A percentile compares a stretch with the other conserved stretches of the same genome.
Conservation (phyloP, 2,888 invertebrate species). For the Blastobasis lacticolella region DNA sequence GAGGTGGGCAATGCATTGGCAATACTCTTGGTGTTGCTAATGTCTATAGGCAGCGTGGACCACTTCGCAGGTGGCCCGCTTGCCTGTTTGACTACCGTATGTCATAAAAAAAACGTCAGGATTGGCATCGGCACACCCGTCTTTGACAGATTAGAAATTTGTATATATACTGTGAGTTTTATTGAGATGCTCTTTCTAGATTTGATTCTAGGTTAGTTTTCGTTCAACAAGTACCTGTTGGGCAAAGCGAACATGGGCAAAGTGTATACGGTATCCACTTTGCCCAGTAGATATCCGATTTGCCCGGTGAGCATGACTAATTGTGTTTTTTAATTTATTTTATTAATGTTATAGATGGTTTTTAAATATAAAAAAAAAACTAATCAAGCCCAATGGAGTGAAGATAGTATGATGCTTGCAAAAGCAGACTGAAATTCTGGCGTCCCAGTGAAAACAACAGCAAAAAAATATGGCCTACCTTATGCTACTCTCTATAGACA, state of each 20-base stretch:
- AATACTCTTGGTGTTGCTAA: too few relatives aligned
- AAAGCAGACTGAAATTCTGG: constrained; percentile 5
- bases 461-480: constrained; percentile 9
- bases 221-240: not conserved
- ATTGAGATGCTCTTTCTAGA: too few relatives aligned
- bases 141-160: too few relatives aligned
- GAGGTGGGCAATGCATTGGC: too few relatives aligned
- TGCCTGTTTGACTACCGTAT: too few relatives aligned
- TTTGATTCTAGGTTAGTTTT: too few relatives aligned
- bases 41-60: too few relatives aligned
- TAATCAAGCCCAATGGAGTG: constrained; percentile 8
- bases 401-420: constrained; percentile 6
- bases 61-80: too few relatives aligned
- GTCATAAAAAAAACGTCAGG: too few relatives aligned
- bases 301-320: too few relatives aligned
- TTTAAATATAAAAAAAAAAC: constrained; percentile 4
- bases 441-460: constrained; percentile 3
- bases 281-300: not conserved
- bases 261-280: not conserved
- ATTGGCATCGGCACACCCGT: too few relatives aligned
- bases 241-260: not conserved
- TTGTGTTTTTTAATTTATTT: not conserved
- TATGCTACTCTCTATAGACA: constrained; percentile 7
- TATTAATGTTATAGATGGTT: constrained; percentile 1
- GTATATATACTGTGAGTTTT: too few relatives aligned